These are phyloP conservation scores for Metopia argyrocephala DNA, from an alignment of 2,888 invertebrate genomes.

Conservation along the genomic window DNA sequence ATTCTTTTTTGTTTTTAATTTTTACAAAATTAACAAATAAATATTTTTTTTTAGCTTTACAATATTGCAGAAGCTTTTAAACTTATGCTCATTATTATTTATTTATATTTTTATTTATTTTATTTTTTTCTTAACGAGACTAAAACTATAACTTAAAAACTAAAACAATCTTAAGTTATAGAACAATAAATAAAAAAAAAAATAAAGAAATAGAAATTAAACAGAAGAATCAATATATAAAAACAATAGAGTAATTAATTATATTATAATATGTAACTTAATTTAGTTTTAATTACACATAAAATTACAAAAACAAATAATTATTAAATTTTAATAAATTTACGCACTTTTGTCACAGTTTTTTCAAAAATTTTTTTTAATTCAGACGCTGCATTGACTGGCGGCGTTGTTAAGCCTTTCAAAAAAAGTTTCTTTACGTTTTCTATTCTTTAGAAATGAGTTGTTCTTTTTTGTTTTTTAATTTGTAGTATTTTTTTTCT, in stretches of 20 bases:
- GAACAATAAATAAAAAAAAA: background rate
- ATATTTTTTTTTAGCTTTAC: no score
- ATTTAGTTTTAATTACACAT: constrained; percentile 31
- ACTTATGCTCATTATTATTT: no score
- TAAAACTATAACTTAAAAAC: background rate
- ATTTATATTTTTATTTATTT: background rate
- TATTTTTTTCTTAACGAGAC: background rate
- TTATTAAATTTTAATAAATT: constrained; percentile 17
- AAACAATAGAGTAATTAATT: constrained; percentile 66
- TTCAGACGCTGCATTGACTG: background rate
- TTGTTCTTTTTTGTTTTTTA: constrained; percentile 4
- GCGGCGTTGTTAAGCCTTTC: background rate
- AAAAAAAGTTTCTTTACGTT: background rate
- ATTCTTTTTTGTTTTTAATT: no score
- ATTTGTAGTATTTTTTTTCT: constrained; percentile 11
- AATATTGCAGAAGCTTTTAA: no score
- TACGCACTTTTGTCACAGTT: constrained; percentile 51
- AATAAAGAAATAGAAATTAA: constrained; percentile 56
- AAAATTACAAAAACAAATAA: constrained; percentile 4
- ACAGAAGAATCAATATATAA: constrained; percentile 71
- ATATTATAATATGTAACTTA: no score
- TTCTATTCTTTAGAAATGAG: constrained; percentile 17
- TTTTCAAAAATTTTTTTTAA: constrained; percentile 28
- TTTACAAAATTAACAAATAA: no score
- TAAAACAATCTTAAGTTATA: background rate